Percentiles rank a stretch among this genome's conserved stretches.
phyloP scores from a whole-genome alignment of 2,797 vertebrate species.

The Esox lucius region DNA sequence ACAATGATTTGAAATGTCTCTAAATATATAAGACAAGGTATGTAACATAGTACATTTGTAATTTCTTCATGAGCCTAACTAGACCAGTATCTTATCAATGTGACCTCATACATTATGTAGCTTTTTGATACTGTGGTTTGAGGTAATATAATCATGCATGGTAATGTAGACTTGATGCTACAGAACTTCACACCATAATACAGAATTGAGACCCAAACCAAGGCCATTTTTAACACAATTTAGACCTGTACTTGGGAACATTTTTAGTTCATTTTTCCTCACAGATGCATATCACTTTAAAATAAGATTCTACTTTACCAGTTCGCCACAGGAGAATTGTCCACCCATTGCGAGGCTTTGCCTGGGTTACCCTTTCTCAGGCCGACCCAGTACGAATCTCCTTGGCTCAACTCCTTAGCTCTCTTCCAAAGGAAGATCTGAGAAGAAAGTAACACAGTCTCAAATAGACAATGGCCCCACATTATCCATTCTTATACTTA shows the following conservation, averaged over 20 bases:
- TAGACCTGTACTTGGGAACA: neutral
- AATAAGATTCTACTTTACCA: neutral
- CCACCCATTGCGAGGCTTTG: constrained; percentile 41
- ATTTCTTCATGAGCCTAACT: neutral
- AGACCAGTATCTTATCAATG: neutral
- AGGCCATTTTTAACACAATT: neutral
- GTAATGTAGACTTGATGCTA: neutral
- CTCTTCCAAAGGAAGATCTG: constrained; percentile 46
- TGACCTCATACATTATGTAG: neutral
- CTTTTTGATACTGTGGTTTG: neutral
- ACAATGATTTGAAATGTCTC: neutral
- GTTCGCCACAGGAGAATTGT: constrained; percentile 23
- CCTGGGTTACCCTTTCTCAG: constrained; percentile 28
- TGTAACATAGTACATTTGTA: neutral
- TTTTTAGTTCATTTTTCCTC: neutral
- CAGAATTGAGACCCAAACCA: neutral
- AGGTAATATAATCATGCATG: neutral
- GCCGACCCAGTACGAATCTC: constrained; percentile 55
- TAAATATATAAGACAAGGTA: neutral
- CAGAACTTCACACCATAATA: neutral
- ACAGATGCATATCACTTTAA: neutral
- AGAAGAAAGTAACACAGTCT: constrained; percentile 13
- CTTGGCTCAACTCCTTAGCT: constrained; percentile 48
- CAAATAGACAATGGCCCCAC: constrained; percentile 15
- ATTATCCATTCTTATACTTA: constrained; percentile 51